phyloP scores from a whole-genome alignment of 2,888 invertebrate species.

The Epinotia bilunana region DNA sequence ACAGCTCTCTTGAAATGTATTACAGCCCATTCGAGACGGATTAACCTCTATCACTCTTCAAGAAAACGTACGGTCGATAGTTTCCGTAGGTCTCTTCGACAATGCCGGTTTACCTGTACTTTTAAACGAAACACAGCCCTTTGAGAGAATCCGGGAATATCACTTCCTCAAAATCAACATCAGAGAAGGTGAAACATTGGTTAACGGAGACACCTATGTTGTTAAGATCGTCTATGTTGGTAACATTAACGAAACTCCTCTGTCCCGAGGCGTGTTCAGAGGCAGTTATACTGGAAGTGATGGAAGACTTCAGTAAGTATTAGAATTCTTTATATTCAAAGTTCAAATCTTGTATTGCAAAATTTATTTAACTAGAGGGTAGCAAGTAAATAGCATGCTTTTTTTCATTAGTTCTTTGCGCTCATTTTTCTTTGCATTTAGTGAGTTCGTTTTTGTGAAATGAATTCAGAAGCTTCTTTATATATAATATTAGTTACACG shows the following conservation, averaged over 20 bases:
- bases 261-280: slow-evolving; percentile 76
- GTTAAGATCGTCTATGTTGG: slow-evolving; percentile 68
- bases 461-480: too few relatives aligned
- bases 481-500: too few relatives aligned
- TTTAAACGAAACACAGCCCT: slow-evolving; percentile 54
- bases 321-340: not conserved
- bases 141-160: slow-evolving; percentile 62
- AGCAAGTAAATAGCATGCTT: too few relatives aligned
- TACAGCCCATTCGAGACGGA: slow-evolving; percentile 61
- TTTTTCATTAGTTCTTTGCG: too few relatives aligned
- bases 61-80: slow-evolving; percentile 70
- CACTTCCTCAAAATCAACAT: slow-evolving; percentile 72
- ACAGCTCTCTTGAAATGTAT: slow-evolving; percentile 38
- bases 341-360: too few relatives aligned
- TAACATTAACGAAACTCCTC: slow-evolving; percentile 76
- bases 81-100: slow-evolving; percentile 55
- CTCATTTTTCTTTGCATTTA: too few relatives aligned
- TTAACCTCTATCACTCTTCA: slow-evolving; percentile 65
- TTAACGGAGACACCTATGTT: slow-evolving; percentile 56
- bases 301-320: slow-evolving; percentile 67
- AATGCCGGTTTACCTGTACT: slow-evolving; percentile 50
- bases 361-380: too few relatives aligned
- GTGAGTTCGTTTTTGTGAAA: too few relatives aligned
- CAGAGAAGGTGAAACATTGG: slow-evolving; percentile 58
- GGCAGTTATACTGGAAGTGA: slow-evolving; percentile 66